phyloP scores from a whole-genome alignment of 2,797 vertebrate genomes.

The Megalops cyprinoides region DNA sequence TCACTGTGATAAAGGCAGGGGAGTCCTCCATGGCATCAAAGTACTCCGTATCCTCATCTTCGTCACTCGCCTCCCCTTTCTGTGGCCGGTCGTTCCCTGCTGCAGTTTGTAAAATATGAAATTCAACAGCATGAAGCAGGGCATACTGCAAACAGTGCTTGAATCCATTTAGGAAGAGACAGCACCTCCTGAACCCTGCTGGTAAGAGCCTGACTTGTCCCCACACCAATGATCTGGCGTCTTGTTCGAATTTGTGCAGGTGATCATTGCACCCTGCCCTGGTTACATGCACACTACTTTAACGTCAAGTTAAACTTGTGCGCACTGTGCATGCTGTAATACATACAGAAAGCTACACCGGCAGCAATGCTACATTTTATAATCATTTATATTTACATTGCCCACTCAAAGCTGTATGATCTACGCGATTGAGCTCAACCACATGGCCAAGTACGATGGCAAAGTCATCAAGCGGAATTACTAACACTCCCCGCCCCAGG shows the following conservation, averaged over 20 bases:
- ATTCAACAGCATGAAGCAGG: too few relatives aligned
- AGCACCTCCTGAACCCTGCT: neutral
- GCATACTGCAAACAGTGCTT: neutral
- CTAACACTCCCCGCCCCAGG: too few relatives aligned
- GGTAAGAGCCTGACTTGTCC: too few relatives aligned
- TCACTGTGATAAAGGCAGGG: conserved; percentile 95
- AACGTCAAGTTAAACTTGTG: neutral
- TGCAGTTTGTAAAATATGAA: too few relatives aligned
- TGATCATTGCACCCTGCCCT: neutral
- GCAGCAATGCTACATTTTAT: neutral
- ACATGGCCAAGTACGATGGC: neutral
- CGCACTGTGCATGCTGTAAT: neutral
- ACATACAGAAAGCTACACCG: neutral
- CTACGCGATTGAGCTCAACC: neutral
- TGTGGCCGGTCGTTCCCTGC: conserved; percentile 75
- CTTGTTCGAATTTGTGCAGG: neutral
- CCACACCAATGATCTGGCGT: neutral
- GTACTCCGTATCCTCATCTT: conserved; percentile 98
- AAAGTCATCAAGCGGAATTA: neutral
- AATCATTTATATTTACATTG: neutral
- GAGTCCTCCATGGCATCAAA: conserved; percentile 99
- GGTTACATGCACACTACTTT: neutral
- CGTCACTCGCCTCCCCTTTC: conserved; percentile 95
- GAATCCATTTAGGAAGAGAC: neutral
- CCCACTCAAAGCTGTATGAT: neutral